Conservation (phyloP, 2,113 vertebrate species). For the Channa maculata region DNA sequence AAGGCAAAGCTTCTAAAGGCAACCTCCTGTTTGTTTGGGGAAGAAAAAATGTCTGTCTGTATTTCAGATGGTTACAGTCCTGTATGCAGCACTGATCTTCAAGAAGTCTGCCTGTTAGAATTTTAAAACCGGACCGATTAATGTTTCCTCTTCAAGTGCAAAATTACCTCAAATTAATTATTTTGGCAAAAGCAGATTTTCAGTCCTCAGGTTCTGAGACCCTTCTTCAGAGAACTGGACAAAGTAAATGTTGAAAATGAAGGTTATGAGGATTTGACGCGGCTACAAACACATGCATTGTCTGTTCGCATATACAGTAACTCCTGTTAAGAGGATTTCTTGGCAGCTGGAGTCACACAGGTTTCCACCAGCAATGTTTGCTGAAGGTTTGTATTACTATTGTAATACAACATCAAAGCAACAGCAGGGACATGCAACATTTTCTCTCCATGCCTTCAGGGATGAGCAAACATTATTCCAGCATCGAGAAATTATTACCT, state of each 20-base stretch:
- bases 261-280: background rate
- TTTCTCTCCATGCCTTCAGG: constrained; percentile 42
- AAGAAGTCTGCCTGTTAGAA: constrained; percentile 10
- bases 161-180: constrained; percentile 1
- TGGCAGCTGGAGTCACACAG: constrained; percentile 2
- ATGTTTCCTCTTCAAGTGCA: background rate
- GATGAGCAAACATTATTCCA: constrained; percentile 49
- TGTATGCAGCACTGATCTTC: background rate
- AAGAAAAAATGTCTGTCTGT: constrained; percentile 13
- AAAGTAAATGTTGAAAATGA: constrained; percentile 12
- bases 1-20: constrained; percentile 42
- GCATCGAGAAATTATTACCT: constrained; percentile 44
- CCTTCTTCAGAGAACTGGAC: background rate
- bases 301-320: background rate
- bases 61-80: constrained; percentile 20
- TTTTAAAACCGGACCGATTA: constrained; percentile 2
- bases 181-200: background rate
- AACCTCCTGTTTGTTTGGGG: constrained; percentile 38
- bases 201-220: background rate
- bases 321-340: constrained; percentile 33
- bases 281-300: constrained; percentile 14
- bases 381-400: constrained; percentile 3
- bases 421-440: constrained; percentile 29
- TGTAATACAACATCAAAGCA: constrained; percentile 27
- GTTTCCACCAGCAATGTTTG: constrained; percentile 3